Conservation (phyloP, 2,113 vertebrate genomes). For the Entosphenus tridentatus region DNA sequence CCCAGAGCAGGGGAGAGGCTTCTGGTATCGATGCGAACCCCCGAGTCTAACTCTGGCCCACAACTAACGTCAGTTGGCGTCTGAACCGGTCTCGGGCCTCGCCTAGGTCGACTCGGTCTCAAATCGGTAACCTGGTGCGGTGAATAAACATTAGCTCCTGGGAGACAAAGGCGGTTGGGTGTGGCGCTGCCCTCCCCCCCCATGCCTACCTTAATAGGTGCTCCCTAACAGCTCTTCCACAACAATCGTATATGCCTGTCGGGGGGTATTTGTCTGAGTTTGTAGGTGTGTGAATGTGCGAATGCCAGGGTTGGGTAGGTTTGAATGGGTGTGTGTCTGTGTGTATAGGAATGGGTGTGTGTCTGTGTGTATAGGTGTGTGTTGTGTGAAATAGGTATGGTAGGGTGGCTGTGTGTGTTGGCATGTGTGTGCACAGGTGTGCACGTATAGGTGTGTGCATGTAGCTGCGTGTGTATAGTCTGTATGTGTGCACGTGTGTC, state of each 20-base stretch:
- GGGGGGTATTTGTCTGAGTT: not conserved
- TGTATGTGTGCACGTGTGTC: no score
- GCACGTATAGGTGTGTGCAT: not conserved
- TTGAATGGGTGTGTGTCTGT: not conserved
- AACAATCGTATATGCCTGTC: not conserved
- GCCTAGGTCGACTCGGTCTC: no score
- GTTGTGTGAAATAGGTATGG: not conserved
- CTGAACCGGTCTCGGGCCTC: no score
- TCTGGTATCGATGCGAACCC: no score
- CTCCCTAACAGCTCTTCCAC: not conserved
- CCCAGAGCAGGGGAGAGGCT: no score
- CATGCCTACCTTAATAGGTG: no score
- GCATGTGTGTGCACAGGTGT: not conserved
- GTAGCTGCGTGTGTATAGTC: not conserved
- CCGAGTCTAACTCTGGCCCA: no score
- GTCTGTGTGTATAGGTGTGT: not conserved
- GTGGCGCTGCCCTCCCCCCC: no score
- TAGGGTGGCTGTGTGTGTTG: not conserved
- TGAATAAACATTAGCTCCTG: no score
- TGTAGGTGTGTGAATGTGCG: slow-evolving; percentile 1
- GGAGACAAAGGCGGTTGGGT: no score
- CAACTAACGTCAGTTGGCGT: no score
- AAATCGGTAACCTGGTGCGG: no score
- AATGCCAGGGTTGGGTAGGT: not conserved
- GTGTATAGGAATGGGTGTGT: not conserved